Conservation (phyloP, 2,888 invertebrate genomes). For the Trichopoda pennipes region DNA sequence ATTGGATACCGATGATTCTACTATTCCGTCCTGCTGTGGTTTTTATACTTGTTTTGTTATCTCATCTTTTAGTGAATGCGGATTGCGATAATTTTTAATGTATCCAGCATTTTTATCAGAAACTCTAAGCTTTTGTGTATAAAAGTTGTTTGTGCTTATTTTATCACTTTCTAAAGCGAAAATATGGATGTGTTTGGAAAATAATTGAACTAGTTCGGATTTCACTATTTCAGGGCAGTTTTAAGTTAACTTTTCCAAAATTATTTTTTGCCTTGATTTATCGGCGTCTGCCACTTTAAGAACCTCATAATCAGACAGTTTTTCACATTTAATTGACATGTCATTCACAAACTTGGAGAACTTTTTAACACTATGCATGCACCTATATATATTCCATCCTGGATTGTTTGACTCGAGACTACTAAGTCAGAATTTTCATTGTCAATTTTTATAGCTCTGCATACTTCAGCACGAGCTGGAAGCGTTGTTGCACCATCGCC, state of each 20-base stretch:
- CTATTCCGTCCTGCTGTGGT: not conserved
- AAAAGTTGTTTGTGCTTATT: no score
- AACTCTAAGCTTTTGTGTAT: not conserved
- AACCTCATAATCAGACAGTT: not conserved
- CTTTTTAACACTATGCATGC: no score
- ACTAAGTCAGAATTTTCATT: not conserved
- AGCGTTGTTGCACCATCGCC: not conserved
- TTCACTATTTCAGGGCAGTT: not conserved
- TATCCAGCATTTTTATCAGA: not conserved
- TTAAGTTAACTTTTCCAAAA: not conserved
- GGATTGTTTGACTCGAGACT: not conserved
- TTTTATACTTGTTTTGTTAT: not conserved
- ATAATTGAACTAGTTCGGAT: not conserved
- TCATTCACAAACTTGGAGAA: no score
- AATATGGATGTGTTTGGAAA: not conserved
- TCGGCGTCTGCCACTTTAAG: not conserved
- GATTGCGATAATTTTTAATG: not conserved
- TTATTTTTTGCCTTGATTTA: not conserved
- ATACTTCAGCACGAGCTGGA: not conserved
- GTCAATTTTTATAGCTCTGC: no score
- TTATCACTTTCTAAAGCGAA: not conserved
- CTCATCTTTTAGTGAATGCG: not conserved
- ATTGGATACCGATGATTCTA: not conserved
- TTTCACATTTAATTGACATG: not conserved
- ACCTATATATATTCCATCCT: not conserved